These are phyloP conservation scores for Orthosia cruda DNA, from an alignment of 2,888 invertebrate genomes.

Conservation along the genomic window DNA sequence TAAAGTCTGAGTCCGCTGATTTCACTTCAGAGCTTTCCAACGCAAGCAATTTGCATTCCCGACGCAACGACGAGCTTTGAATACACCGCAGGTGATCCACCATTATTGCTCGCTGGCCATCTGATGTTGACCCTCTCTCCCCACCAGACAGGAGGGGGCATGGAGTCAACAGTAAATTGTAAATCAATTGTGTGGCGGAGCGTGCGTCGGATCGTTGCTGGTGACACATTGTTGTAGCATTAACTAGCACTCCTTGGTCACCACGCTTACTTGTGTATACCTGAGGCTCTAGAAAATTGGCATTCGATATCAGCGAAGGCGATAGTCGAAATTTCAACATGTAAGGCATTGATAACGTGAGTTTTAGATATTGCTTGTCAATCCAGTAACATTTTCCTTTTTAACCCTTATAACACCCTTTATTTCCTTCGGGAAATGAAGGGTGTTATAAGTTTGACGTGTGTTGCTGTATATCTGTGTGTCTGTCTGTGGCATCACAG, in stretches of 20 bases:
- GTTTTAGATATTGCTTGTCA: no score
- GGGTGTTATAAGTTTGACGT: no score
- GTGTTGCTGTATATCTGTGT: no score
- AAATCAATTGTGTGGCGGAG: constrained; percentile 34
- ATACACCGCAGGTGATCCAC: constrained; percentile 16
- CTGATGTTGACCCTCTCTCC: not conserved
- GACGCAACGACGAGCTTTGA: constrained; percentile 4
- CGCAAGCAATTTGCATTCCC: constrained; percentile 13
- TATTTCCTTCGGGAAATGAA: no score
- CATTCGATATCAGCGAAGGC: no score
- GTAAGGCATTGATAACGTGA: no score
- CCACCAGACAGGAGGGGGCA: not conserved
- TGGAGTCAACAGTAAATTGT: constrained; percentile 20
- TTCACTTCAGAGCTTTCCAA: constrained; percentile 8
- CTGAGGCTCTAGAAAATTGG: no score
- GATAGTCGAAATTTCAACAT: no score
- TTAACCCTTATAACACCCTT: no score
- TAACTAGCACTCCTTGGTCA: constrained; percentile 1
- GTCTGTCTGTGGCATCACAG: no score
- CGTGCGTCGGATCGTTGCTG: constrained; percentile 3
- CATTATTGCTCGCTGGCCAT: constrained; percentile 19
- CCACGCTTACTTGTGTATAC: no score
- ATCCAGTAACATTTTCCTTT: no score
- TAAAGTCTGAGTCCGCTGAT: constrained; percentile 23
- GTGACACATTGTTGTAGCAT: not conserved